Percentiles rank a stretch among this genome's conserved stretches.
Conservation (phyloP, 2,113 vertebrate species). For the Cyprinodon tularosa region DNA sequence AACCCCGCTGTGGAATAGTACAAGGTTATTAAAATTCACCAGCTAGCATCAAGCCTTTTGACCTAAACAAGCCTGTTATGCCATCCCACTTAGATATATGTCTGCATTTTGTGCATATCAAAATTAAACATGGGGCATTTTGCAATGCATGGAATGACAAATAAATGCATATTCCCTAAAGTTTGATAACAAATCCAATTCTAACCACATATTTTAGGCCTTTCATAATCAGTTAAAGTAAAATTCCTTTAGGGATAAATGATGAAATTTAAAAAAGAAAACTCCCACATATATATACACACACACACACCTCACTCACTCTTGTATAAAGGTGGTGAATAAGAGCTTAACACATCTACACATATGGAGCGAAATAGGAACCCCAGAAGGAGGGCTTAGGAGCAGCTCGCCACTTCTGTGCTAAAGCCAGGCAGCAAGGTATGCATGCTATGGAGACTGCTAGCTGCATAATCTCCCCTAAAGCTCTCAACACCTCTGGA, state of each 20-base stretch:
- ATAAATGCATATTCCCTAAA: not conserved
- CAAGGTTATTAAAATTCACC: slow-evolving; percentile 1
- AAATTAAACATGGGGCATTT: slow-evolving; percentile 11
- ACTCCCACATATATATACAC: not conserved
- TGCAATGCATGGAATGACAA: not conserved
- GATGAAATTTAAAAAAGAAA: slow-evolving; percentile 23
- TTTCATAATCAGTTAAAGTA: not conserved
- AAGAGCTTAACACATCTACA: slow-evolving; percentile 35
- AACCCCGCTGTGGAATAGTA: not conserved
- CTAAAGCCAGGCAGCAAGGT: slow-evolving; percentile 30
- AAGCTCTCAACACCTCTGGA: slow-evolving; percentile 55
- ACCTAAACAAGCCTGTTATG: slow-evolving; percentile 21
- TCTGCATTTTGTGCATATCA: slow-evolving; percentile 13
- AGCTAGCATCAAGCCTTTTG: slow-evolving; percentile 1
- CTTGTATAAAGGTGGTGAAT: slow-evolving; percentile 16
- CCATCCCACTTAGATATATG: not conserved
- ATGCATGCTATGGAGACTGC: slow-evolving; percentile 53
- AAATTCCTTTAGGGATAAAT: not conserved
- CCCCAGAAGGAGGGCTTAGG: slow-evolving; percentile 50
- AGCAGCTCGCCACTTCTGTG: slow-evolving; percentile 35
- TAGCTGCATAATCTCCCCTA: slow-evolving; percentile 73
- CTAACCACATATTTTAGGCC: not conserved
- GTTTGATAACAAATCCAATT: slow-evolving; percentile 8
- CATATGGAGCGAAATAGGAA: slow-evolving; percentile 44
- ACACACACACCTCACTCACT: not conserved